Percentiles rank a stretch among this genome's conserved stretches.
These are phyloP conservation scores for Cydia splendana DNA, from an alignment of 1,140 invertebrate genomes.

Conservation along the genomic window DNA sequence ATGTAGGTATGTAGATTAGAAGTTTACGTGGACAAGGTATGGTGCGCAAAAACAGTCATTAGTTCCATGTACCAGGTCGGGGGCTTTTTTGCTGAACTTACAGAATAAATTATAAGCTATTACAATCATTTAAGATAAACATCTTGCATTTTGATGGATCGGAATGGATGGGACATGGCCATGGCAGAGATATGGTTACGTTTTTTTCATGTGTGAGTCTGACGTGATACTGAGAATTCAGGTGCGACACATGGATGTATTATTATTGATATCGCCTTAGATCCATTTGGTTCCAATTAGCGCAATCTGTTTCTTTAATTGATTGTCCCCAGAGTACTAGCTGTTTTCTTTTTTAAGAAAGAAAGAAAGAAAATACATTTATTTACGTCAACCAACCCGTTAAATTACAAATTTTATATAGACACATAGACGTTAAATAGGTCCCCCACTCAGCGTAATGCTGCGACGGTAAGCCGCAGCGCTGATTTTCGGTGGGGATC, in stretches of 20 bases:
- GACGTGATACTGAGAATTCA: background rate
- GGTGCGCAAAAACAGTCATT: slow-evolving; percentile 44
- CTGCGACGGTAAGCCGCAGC: no score
- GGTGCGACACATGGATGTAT: background rate
- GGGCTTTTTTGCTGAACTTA: slow-evolving; percentile 53
- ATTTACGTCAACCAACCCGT: no score
- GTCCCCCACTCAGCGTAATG: no score
- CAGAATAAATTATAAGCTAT: slow-evolving; percentile 69
- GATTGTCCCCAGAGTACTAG: no score
- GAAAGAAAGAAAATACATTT: no score
- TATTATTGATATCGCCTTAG: no score
- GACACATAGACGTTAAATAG: no score
- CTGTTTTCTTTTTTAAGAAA: no score
- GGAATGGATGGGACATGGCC: slow-evolving; percentile 11
- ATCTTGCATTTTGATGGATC: slow-evolving; percentile 63
- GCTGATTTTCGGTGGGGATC: no score
- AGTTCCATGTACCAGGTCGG: slow-evolving; percentile 38
- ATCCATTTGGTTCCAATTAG: no score
- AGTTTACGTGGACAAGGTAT: slow-evolving; percentile 37
- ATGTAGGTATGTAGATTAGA: slow-evolving; percentile 42
- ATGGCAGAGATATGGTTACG: slow-evolving; percentile 13
- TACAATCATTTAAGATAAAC: slow-evolving; percentile 71
- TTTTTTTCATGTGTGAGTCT: slow-evolving; percentile 9
- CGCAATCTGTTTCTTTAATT: no score
- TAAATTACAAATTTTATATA: no score